Evolutionary conservation across 2,113 vertebrate species (phyloP), one percentile per base, ranked within the genome.

Genomic region (Catharus minimus): DNA sequence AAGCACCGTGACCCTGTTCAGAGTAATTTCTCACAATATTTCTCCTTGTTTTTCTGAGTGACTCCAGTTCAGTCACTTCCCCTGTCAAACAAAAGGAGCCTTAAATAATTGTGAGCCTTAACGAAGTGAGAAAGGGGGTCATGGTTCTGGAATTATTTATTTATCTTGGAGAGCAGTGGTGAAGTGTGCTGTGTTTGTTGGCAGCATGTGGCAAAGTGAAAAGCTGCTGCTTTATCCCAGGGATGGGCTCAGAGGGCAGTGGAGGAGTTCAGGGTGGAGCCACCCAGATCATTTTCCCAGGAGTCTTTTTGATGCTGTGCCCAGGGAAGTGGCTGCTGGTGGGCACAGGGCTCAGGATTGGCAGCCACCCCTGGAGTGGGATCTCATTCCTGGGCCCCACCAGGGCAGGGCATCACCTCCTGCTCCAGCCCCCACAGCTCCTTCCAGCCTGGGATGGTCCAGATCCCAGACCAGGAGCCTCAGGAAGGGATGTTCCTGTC

Each of bases 101-200:
- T 85, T 86, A 92, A 88, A 78, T 88, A 80, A 79, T 55, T 30
- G 43, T 41, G 61, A 86, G 76, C 47, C 56, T 89, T 95, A 78
- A 92, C 80, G 84, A 92, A 39, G 50, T 56, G 83, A 81, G 83
- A 69, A 88, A 55, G 20, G 26, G 19, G 57, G 39, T 61, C 64
- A 27, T 83, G 58, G 73, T 56, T 58, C 53, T 73, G 7, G 55
- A 76, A 69, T 84, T 56, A 26, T 44, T 87, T 91, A 75, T 79
- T 85, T 89, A 62, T 55, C 62, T 85, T 77, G 78, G 74, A 86
- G 69, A 56, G 52, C 61, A 50, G 64, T 46, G 50, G 18, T 3
- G 11, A 10, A 43, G 69, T 2, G 38, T 28, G 62, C 41, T 49
- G 38, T 68, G 33, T 32, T 90, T 47, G 43, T 36, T 58, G 62